Evolutionary conservation across 1,140 invertebrate genomes (phyloP), one percentile per base, ranked within the genome.

Genomic region (Hypsibius dujardini): DNA sequence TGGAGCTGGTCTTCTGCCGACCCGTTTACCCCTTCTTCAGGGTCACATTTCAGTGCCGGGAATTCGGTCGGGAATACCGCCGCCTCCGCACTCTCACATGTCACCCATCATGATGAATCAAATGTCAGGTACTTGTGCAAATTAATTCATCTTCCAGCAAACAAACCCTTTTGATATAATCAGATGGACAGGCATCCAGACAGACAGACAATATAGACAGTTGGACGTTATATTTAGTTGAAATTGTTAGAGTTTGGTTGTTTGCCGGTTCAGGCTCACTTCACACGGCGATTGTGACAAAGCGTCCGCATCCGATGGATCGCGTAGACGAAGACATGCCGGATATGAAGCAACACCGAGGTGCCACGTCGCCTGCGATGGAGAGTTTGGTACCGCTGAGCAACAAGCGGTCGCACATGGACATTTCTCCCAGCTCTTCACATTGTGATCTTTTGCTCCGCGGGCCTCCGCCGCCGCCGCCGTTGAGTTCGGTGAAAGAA

Each of bases 371-470:
- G 62, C 42, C 62, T 7, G 42, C 45, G 62, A 42, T 67, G 62
- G 62, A 67, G 12, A 67, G 12, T 12, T n/a, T n/a, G 50, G 50
- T n/a, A 56, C 12, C 62, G 12, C 12, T 7, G 12, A 67, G 62
- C 42, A 45, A 3, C 42, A 67, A 67, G 42, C 62, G 62, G 7
- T 7, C 42, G 12, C 62, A 67, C 42, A 56, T 56, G 50, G 50
- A 56, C 7, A 56, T 56, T 7, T n/a, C 50, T 7, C 50, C 50
- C 50, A 12, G 7, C 50, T 7, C 7, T 56, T 56, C 62, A 7
- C 62, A 67, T 67, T 45, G 12, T 67, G 62, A 67, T 67, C 62
- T 67, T 42, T 7, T 67, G 62, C 62, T 67, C 12, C 62, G 42
- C 62, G 12, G 3, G 12, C 62, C 42, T 15, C 42, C 12, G 3